Evolutionary conservation across 2,113 vertebrate species (phyloP).

Genomic region (Danio rerio): GRCz12tu NC_133185.1:35520501-35521000

Average conservation of each 20-base stretch:
- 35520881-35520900: slow-evolving; percentile 89
- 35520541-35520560: too few relatives aligned
- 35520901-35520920: slow-evolving; percentile 94
- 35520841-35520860: slow-evolving; percentile 87
- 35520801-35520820: slow-evolving; percentile 82
- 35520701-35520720: not conserved
- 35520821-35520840: slow-evolving; percentile 88
- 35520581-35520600: too few relatives aligned
- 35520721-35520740: not conserved
- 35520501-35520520: too few relatives aligned
- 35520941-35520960: not conserved
- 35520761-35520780: too few relatives aligned
- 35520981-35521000: not conserved
- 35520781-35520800: slow-evolving; percentile 32
- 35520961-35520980: not conserved
- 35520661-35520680: not conserved
- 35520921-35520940: slow-evolving; percentile 91
- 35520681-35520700: not conserved
- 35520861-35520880: slow-evolving; percentile 90
- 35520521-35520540: too few relatives aligned
- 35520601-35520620: too few relatives aligned
- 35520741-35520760: not conserved
- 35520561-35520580: too few relatives aligned
- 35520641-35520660: too few relatives aligned
- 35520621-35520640: too few relatives aligned